Evolutionary conservation across 2,888 invertebrate genomes (phyloP), one percentile per base, ranked within the genome.

Genomic region (Gastracanthus pulcherrimus): DNA sequence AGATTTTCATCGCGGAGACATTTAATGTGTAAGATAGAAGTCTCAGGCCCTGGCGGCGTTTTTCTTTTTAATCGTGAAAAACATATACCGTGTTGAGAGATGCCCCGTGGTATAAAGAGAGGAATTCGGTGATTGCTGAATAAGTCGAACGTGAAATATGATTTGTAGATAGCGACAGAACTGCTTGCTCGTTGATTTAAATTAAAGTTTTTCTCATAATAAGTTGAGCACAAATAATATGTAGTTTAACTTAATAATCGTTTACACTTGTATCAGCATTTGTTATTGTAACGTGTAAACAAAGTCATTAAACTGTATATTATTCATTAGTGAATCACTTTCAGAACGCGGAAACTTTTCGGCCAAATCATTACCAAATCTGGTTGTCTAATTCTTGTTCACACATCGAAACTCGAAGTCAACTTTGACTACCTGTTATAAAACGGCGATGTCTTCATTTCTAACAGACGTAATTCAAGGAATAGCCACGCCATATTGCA

Each of bases 401-500:
- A 3, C 41, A 41, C 16, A 41, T 41, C 41, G 41, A 41, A 4
- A 41, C 9, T 41, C 41, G n/a, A n/a, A n/a, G n/a, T n/a, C n/a
- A n/a, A n/a, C n/a, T n/a, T 9, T 26, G n/a, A 16, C 58, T 67
- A 75, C 80, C 69, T 80, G 80, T 80, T 80, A 75, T 70, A 74
- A 11, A 1, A 2, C 7, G 5, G n/a, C 51, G 3, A 51, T n/a
- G 45, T 70, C 38, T 3, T 11, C 5, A n/a, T 31, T 5, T 3
- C 38, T 19, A 19, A 45, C n/a, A 48, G 11, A 74, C 67, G 36
- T 16, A 23, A 69, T 74, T 60, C 74, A 11, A n/a, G 45, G 67
- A 67, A 26, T 55, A 19, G n/a, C 23, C 16, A 38, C 13, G 34
- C 36, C 55, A 69, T 58, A 36, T 62, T 71, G 36, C 38, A 48